phyloP scores from a whole-genome alignment of 2,797 vertebrate species.

The Carduelis carduelis region DNA sequence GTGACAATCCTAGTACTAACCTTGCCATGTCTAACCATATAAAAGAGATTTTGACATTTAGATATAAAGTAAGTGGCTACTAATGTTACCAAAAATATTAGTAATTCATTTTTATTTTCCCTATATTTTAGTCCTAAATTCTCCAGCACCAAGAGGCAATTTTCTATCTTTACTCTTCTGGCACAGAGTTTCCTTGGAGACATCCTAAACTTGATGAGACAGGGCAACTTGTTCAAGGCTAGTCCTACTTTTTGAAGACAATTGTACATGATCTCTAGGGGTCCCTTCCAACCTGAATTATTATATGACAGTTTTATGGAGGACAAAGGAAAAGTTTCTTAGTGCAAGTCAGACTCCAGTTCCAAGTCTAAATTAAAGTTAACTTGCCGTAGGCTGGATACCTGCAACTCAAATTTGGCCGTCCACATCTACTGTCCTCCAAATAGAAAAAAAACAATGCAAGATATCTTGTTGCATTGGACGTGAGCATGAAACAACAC shows the following conservation, averaged over 20 bases:
- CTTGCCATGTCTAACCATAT: not conserved
- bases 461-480: not conserved
- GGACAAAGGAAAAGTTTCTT: not conserved
- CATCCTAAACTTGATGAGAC: not conserved
- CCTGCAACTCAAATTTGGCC: not conserved
- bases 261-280: not conserved
- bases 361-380: not conserved
- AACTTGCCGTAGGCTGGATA: not conserved
- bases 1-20: not conserved
- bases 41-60: not conserved
- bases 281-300: not conserved
- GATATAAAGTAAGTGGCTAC: not conserved
- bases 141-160: not conserved
- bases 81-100: not conserved
- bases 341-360: not conserved
- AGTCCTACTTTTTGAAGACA: not conserved
- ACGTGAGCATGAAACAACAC: not conserved
- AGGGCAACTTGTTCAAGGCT: not conserved
- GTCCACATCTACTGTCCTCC: not conserved
- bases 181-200: not conserved
- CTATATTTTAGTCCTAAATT: not conserved
- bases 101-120: not conserved
- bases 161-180: not conserved
- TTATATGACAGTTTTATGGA: not conserved
- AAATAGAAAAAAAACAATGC: not conserved